Percentiles rank a stretch among this genome's conserved stretches.
Evolutionary conservation across 2,888 invertebrate species (phyloP).

Genomic region (Tortricodes alternella): DNA sequence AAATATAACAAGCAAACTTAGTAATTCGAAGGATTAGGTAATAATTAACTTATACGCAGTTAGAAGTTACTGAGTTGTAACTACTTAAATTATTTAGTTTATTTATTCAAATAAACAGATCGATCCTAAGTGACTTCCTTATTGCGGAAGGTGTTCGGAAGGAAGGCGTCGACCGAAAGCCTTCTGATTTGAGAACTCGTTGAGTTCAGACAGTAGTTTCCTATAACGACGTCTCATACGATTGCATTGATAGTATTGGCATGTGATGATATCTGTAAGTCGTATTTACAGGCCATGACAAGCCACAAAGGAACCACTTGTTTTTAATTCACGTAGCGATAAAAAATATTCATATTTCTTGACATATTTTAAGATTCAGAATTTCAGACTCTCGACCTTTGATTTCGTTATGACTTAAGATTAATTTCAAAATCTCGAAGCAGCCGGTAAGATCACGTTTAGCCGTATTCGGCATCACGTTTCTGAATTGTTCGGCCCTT

Average conservation of each 20-base stretch:
- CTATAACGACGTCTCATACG: too few relatives aligned
- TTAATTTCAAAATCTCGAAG: constrained; percentile 17
- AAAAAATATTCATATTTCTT: not conserved
- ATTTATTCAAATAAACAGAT: constrained; percentile 5
- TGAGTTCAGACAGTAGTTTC: too few relatives aligned
- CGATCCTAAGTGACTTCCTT: not conserved
- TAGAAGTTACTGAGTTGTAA: not conserved
- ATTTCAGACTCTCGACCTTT: constrained; percentile 1
- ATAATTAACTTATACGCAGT: constrained; percentile 17
- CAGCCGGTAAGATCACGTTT: constrained; percentile 16
- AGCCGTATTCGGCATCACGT: constrained; percentile 2
- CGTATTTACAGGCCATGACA: too few relatives aligned
- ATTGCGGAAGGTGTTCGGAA: too few relatives aligned
- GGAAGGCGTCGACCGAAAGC: too few relatives aligned
- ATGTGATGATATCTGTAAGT: too few relatives aligned
- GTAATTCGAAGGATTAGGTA: constrained; percentile 3
- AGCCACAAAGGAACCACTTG: too few relatives aligned
- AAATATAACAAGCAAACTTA: constrained; percentile 17
- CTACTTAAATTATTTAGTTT: not conserved
- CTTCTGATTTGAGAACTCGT: too few relatives aligned
- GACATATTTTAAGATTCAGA: too few relatives aligned
- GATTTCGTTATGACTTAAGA: constrained; percentile 9
- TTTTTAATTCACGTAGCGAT: not conserved
- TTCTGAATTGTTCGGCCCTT: constrained; percentile 5
- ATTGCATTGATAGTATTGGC: too few relatives aligned